These are phyloP conservation scores for Calliopum simillimum DNA, from an alignment of 2,888 invertebrate genomes.

Conservation along the genomic window DNA sequence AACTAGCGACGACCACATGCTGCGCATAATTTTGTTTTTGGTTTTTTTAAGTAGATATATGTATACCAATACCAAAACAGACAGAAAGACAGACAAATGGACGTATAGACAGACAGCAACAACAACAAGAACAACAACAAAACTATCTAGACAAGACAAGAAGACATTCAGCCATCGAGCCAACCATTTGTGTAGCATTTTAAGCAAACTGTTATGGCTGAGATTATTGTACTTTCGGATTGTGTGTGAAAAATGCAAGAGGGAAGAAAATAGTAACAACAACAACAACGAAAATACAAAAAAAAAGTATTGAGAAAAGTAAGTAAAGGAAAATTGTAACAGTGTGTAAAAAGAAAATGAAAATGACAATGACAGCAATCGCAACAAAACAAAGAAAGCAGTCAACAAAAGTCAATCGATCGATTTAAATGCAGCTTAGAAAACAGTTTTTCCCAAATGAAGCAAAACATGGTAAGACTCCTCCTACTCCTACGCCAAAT, in stretches of 20 bases:
- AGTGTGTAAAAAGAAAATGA: background rate
- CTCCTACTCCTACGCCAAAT: constrained; percentile 16
- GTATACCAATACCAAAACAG: background rate
- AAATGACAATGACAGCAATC: background rate
- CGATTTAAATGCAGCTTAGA: constrained; percentile 12
- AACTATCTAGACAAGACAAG: constrained; percentile 24
- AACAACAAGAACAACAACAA: constrained; percentile 35
- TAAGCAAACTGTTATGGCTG: constrained; percentile 29
- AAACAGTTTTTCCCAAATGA: background rate
- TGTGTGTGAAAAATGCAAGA: no score
- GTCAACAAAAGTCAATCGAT: constrained; percentile 24
- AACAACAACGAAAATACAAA: no score
- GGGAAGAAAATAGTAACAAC: no score
- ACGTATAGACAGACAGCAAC: constrained; percentile 21
- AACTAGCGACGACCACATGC: constrained; percentile 12
- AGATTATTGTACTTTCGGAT: constrained; percentile 21
- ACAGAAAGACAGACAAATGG: constrained; percentile 7
- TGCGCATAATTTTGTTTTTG: constrained; percentile 17
- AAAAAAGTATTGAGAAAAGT: background rate
- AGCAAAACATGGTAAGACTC: background rate
- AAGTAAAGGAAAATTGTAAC: background rate
- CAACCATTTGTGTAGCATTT: constrained; percentile 25
- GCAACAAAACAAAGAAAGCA: background rate
- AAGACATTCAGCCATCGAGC: constrained; percentile 25
- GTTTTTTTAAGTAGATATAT: constrained; percentile 7